These are phyloP conservation scores for Pollenia amentaria DNA, from an alignment of 2,888 invertebrate species.

Conservation along the genomic window DNA sequence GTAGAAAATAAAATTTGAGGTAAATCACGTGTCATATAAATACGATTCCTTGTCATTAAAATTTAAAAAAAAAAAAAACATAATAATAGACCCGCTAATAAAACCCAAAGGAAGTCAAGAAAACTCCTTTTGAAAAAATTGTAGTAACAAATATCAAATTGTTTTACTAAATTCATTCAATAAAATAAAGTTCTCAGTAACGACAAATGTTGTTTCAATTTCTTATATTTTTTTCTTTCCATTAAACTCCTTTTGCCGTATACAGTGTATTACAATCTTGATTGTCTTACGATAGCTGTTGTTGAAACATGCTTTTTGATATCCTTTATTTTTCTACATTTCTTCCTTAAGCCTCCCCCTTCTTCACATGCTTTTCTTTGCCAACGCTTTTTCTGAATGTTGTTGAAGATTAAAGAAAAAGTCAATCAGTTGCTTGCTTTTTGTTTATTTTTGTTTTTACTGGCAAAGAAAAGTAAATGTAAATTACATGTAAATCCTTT, in stretches of 20 bases:
- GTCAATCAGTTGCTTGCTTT: slow-evolving; percentile 65
- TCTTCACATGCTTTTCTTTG: not conserved
- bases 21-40: slow-evolving; percentile 73
- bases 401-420: slow-evolving; percentile 72
- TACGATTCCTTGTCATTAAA: slow-evolving; percentile 68
- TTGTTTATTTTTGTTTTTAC: slow-evolving; percentile 17
- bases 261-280: slow-evolving; percentile 53
- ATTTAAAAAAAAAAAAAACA: slow-evolving; percentile 37
- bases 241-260: slow-evolving; percentile 2
- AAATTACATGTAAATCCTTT: slow-evolving; percentile 70
- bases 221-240: slow-evolving; percentile 9
- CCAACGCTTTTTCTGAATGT: not conserved
- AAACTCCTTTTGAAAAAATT: slow-evolving; percentile 36
- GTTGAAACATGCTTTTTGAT: slow-evolving; percentile 54
- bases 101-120: slow-evolving; percentile 27
- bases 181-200: slow-evolving; percentile 10
- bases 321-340: slow-evolving; percentile 49
- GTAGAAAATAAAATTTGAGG: slow-evolving; percentile 40
- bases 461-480: slow-evolving; percentile 59
- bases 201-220: slow-evolving; percentile 4
- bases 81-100: slow-evolving; percentile 51
- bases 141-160: slow-evolving; percentile 32
- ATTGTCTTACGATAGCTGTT: slow-evolving; percentile 63
- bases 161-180: slow-evolving; percentile 10
- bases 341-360: slow-evolving; percentile 34